phyloP scores from a whole-genome alignment of 2,888 invertebrate genomes.

The Lymantria monacha region DNA sequence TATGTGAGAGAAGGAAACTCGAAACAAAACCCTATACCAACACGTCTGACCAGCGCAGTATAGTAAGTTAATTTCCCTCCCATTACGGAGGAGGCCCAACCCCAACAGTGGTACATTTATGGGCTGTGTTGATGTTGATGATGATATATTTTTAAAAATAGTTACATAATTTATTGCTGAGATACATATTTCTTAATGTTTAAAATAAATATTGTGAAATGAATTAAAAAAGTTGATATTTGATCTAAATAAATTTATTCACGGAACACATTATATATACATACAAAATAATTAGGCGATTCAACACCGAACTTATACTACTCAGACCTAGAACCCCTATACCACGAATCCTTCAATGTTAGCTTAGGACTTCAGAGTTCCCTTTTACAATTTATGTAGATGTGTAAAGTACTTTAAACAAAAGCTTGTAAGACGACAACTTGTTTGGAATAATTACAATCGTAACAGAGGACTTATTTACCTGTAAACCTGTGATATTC shows the following conservation, averaged over 20 bases:
- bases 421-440: conserved; percentile 29
- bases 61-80: no score
- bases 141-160: no score
- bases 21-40: no score
- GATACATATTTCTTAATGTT: no score
- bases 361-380: conserved; percentile 40
- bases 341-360: conserved; percentile 27
- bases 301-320: conserved; percentile 2
- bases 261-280: conserved; percentile 15
- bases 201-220: no score
- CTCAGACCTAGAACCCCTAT: conserved; percentile 9
- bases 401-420: conserved; percentile 22
- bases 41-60: no score
- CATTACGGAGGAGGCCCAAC: no score
- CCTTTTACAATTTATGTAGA: conserved; percentile 25
- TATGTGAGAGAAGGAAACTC: no score
- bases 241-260: not conserved
- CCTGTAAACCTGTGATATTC: conserved; percentile 17
- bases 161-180: no score
- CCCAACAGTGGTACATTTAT: no score
- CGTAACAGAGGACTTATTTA: conserved; percentile 19
- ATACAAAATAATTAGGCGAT: not conserved
- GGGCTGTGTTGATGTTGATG: no score
- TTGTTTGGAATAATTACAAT: conserved; percentile 37
- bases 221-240: no score